These are phyloP conservation scores for Amniataba percoides DNA, from an alignment of 2,797 vertebrate genomes.

Conservation along the genomic window DNA sequence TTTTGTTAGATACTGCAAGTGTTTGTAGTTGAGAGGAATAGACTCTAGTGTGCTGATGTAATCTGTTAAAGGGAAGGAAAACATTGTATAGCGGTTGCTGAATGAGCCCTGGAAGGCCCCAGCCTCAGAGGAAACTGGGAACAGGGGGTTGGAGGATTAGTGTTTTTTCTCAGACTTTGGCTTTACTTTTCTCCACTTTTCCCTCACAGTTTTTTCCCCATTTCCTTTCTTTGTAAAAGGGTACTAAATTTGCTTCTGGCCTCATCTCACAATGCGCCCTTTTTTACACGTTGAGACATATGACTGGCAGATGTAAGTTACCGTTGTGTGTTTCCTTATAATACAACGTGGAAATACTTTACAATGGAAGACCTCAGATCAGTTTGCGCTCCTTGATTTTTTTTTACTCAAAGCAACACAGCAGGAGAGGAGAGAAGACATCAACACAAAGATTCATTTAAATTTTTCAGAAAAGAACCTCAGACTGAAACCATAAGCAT, in stretches of 20 bases:
- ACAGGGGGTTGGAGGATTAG: slow-evolving; percentile 65
- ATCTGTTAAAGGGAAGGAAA: slow-evolving; percentile 79
- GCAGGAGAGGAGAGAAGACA: slow-evolving; percentile 1
- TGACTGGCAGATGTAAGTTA: slow-evolving; percentile 49
- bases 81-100: slow-evolving; percentile 75
- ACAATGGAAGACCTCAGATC: slow-evolving; percentile 28
- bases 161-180: slow-evolving; percentile 51
- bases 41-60: slow-evolving; percentile 75
- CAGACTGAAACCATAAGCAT: slow-evolving; percentile 54
- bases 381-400: slow-evolving; percentile 16
- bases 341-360: slow-evolving; percentile 33
- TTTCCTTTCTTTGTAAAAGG: slow-evolving; percentile 58
- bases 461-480: slow-evolving; percentile 38
- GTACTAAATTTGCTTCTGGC: slow-evolving; percentile 47
- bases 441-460: slow-evolving; percentile 46
- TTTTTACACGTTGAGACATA: slow-evolving; percentile 45
- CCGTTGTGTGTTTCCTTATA: slow-evolving; percentile 29
- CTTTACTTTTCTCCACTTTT: slow-evolving; percentile 55
- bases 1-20: slow-evolving; percentile 67
- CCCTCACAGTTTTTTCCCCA: slow-evolving; percentile 33
- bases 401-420: slow-evolving; percentile 20
- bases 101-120: slow-evolving; percentile 72
- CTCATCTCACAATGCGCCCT: slow-evolving; percentile 46
- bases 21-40: slow-evolving; percentile 60
- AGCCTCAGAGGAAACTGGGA: slow-evolving; percentile 72